A percentile compares a stretch with the other conserved stretches of the same genome.
Conservation (phyloP, 2,888 invertebrate genomes). For the Parnassius glacialis region DNA sequence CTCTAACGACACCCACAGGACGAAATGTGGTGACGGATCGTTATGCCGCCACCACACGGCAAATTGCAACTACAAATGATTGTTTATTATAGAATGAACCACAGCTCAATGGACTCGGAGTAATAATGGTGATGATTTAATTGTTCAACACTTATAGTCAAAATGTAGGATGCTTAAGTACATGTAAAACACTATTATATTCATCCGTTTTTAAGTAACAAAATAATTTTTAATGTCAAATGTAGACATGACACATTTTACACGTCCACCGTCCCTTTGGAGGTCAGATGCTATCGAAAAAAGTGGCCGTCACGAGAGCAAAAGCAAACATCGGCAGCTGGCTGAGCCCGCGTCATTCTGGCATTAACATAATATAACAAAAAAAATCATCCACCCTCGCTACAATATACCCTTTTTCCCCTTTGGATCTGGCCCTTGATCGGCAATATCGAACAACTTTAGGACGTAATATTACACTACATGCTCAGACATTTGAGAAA, state of each 20-base stretch:
- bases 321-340: constrained; percentile 73
- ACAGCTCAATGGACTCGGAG: no score
- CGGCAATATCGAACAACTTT: constrained; percentile 65
- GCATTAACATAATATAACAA: constrained; percentile 75
- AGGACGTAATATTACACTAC: constrained; percentile 37
- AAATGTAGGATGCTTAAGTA: no score
- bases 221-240: background rate
- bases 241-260: constrained; percentile 14
- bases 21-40: no score
- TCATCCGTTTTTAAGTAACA: background rate
- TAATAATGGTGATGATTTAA: no score
- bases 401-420: constrained; percentile 59
- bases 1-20: no score
- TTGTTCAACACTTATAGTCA: no score
- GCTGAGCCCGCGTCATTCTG: constrained; percentile 59
- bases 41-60: no score
- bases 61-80: no score
- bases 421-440: constrained; percentile 57
- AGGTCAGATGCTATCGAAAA: constrained; percentile 35
- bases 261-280: constrained; percentile 9
- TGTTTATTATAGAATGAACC: no score
- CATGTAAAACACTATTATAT: no score
- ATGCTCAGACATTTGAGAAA: constrained; percentile 16
- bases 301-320: constrained; percentile 52
- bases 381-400: constrained; percentile 52